Base-by-base conservation (phyloP, 2,797 vertebrate species). In the Oophaga sylvatica region DNA sequence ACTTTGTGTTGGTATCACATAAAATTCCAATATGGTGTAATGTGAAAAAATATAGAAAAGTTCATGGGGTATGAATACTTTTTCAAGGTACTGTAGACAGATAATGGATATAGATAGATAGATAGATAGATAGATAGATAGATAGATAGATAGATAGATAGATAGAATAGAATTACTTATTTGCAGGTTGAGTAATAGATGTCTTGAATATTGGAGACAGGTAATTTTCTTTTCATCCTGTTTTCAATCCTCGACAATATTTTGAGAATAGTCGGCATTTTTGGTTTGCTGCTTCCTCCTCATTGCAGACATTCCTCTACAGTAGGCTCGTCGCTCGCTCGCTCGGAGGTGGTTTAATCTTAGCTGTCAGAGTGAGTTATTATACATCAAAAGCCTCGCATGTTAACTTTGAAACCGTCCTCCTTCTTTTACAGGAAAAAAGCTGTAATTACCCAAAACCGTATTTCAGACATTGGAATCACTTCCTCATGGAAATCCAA, bases 351-450 rank as follows among this genome's bases (percentile, higher is more conserved):
- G 88, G 88, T 86, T 89, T 89, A 29, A 71, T 57, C 75, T 82
- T 26, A 29, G 71, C 88, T 89, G 88, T 84, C 88, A 86, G 81
- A 59, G 70, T 82, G 85, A 82, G 71, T 86, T 86, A 86, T 86
- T 73, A 70, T 78, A 80, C 84, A 89, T 86, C 85, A 71, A 89
- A 89, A 83, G 71, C 59, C 70, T 86, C 5, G 80, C 88, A 89
- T 89, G 88, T 85, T 89, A 83, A 83, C 31, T 86, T 86, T 83
- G 73, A 89, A 88, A 86, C 80, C 84, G 59, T 86, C 73, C 13
- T 68, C 79, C 80, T 86, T 78, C 88, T 78, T 71, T 89, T 89
- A 89, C 88, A 53, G 88, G 86, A 89, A 89, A 89, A 89, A 83
- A 82, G 83, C 26, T 86, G 87, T 86, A 85, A 89, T 89, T 89